phyloP scores from a whole-genome alignment of 2,797 vertebrate species.

The Xyrichtys novacula region DNA sequence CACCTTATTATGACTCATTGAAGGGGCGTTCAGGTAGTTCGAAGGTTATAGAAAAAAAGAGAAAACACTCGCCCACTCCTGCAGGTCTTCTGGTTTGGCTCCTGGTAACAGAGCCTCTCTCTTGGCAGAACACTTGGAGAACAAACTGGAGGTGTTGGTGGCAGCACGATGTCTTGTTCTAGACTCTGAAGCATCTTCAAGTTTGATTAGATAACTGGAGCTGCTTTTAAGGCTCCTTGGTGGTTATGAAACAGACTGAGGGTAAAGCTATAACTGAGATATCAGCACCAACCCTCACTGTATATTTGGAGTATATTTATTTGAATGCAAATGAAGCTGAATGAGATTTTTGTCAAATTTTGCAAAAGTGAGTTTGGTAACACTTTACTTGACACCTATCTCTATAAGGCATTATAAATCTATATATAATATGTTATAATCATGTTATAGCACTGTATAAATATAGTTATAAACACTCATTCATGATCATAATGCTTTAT shows the following conservation, averaged over 20 bases:
- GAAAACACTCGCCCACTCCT: slow-evolving; percentile 15
- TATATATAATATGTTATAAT: too few relatives aligned
- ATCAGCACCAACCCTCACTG: background rate
- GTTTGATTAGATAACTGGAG: background rate
- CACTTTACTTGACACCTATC: too few relatives aligned
- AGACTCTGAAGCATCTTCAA: background rate
- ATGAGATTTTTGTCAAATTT: too few relatives aligned
- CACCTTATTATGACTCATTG: slow-evolving; percentile 18
- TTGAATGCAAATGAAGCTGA: too few relatives aligned
- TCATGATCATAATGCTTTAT: too few relatives aligned
- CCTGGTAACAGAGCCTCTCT: background rate
- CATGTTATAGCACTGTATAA: too few relatives aligned
- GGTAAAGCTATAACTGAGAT: background rate
- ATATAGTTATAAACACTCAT: too few relatives aligned
- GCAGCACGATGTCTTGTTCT: background rate
- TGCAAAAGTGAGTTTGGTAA: too few relatives aligned
- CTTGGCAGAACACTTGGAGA: slow-evolving; percentile 4
- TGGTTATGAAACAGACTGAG: background rate
- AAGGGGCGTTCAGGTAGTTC: slow-evolving; percentile 12
- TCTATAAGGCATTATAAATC: too few relatives aligned
- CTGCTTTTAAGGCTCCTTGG: background rate
- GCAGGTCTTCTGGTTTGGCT: slow-evolving; percentile 7
- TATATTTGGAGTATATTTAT: background rate
- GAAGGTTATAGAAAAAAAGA: background rate
- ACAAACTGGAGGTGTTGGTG: slow-evolving; percentile 11